A percentile compares a stretch with the other conserved stretches of the same genome.
phyloP scores from a whole-genome alignment of 2,797 vertebrate species.

The Gymnopithys bicolor region DNA sequence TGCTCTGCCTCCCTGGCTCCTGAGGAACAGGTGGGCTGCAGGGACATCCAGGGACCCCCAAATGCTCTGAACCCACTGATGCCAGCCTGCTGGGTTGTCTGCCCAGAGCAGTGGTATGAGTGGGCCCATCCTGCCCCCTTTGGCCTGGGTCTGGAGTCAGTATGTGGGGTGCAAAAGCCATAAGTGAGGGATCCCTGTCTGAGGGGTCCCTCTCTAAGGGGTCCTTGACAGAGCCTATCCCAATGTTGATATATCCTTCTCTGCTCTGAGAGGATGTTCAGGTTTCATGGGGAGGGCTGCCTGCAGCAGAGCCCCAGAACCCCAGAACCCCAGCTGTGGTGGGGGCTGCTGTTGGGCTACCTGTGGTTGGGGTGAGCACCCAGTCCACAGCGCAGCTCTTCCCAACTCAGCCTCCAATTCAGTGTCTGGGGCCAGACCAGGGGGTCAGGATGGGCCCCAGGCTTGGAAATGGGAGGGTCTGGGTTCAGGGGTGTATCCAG shows the following conservation, averaged over 20 bases:
- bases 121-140: background rate
- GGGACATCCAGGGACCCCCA: accelerated
- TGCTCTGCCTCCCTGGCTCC: background rate
- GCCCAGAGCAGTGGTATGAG: background rate
- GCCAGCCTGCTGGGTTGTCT: background rate
- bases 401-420: accelerated
- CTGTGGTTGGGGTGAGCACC: accelerated
- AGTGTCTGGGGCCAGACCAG: accelerated
- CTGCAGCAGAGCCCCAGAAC: accelerated
- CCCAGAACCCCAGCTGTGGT: accelerated
- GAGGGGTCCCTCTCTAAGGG: background rate
- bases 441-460: background rate
- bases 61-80: accelerated
- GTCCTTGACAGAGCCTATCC: background rate
- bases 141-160: background rate
- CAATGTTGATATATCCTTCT: background rate
- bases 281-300: accelerated
- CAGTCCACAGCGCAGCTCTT: background rate
- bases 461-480: background rate
- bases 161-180: accelerated
- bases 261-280: background rate
- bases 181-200: no score
- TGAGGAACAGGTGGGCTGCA: accelerated
- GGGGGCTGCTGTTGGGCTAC: accelerated
- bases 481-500: background rate